A percentile compares a stretch with the other conserved stretches of the same genome.
Conservation (phyloP, 2,113 vertebrate species). For the Muntiacus reevesi region DNA sequence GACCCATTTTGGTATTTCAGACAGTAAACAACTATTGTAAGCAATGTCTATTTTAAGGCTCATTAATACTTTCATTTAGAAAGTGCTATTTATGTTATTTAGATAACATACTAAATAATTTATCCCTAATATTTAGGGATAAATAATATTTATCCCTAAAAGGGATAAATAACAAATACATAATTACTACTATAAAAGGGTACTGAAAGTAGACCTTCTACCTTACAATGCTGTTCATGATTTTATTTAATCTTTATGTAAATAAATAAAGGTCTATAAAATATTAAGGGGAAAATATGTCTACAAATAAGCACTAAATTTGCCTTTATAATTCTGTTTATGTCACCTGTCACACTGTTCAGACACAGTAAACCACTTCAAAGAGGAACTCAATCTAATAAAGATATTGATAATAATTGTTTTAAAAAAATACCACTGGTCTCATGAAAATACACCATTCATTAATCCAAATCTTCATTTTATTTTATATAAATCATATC, state of each 20-base stretch:
- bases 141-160: no score
- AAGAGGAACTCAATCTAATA: background rate
- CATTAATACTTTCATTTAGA: background rate
- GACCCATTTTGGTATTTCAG: background rate
- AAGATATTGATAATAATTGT: background rate
- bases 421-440: background rate
- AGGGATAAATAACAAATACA: background rate
- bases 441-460: background rate
- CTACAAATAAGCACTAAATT: background rate
- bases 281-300: background rate
- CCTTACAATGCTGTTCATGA: background rate
- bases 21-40: background rate
- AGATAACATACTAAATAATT: background rate
- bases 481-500: background rate
- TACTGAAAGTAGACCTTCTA: background rate
- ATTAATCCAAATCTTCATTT: background rate
- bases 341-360: background rate
- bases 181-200: background rate
- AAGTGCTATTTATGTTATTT: background rate
- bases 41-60: background rate
- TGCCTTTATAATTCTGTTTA: background rate
- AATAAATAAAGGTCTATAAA: background rate
- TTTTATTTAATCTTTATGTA: background rate
- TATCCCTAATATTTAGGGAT: no score
- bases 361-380: background rate